These are phyloP conservation scores for Carcharodon carcharias DNA, from an alignment of 2,797 vertebrate genomes.

Conservation along the genomic window DNA sequence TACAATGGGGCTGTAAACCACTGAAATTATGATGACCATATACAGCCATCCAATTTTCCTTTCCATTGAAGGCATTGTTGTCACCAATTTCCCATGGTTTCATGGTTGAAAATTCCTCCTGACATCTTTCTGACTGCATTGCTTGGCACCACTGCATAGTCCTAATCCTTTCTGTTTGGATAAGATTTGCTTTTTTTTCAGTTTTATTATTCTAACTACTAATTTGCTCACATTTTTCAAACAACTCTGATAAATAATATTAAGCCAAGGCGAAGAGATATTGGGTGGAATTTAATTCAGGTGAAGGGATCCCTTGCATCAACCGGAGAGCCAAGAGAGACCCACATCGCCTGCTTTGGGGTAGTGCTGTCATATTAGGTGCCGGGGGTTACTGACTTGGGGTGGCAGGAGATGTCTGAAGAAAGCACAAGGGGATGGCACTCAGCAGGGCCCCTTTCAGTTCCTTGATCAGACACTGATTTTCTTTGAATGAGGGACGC, in stretches of 20 bases:
- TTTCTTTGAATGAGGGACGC: no score
- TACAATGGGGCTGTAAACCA: background rate
- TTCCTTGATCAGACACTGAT: background rate
- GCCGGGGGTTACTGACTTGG: no score
- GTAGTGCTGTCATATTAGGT: no score
- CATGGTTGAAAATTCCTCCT: background rate
- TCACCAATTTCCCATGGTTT: background rate
- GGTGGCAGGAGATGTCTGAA: no score
- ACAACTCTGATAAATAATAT: background rate
- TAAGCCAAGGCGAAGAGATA: background rate
- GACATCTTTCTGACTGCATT: background rate
- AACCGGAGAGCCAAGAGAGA: no score
- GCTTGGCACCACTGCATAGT: background rate
- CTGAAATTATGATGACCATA: no score
- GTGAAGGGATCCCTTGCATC: no score
- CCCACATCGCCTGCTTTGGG: no score
- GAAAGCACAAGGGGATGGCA: no score
- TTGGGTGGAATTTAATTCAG: background rate
- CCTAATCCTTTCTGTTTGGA: background rate
- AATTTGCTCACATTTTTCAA: background rate
- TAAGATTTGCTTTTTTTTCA: background rate
- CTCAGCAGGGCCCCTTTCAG: no score
- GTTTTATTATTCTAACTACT: background rate
- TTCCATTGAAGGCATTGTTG: background rate
- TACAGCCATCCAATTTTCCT: background rate